phyloP scores from a whole-genome alignment of 2,797 vertebrate species.

The Helicolenus hilgendorfi region DNA sequence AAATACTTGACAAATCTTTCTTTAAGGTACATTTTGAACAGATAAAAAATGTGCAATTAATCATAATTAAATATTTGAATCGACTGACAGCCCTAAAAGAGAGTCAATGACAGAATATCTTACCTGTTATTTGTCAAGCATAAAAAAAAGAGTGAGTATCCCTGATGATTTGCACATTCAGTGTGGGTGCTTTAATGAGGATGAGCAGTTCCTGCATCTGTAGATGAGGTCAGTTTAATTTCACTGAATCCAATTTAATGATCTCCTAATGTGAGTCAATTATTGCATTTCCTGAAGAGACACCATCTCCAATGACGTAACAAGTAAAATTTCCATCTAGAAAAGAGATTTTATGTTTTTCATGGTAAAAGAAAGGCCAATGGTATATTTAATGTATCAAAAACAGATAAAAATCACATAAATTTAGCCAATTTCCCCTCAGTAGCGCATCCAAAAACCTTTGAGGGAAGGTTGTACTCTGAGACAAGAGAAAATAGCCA shows the following conservation, averaged over 20 bases:
- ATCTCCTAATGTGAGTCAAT: conserved; percentile 48
- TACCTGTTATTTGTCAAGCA: conserved; percentile 17
- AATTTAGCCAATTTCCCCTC: background rate
- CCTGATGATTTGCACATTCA: background rate
- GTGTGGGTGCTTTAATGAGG: conserved; percentile 37
- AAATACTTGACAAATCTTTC: too few relatives aligned
- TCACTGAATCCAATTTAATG: conserved; percentile 14
- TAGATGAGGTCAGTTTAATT: conserved; percentile 63
- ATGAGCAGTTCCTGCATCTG: conserved; percentile 28
- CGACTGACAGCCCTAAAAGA: background rate
- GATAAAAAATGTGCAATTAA: too few relatives aligned
- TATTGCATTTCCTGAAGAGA: conserved; percentile 18
- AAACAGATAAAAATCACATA: background rate
- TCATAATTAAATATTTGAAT: background rate
- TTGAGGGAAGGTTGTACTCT: conserved; percentile 6
- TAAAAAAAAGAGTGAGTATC: background rate
- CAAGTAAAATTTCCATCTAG: background rate
- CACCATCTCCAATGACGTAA: background rate
- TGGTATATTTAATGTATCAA: conserved; percentile 4
- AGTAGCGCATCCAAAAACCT: background rate
- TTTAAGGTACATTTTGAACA: too few relatives aligned
- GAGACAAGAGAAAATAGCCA: background rate
- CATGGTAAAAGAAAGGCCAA: conserved; percentile 6
- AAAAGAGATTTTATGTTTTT: conserved; percentile 26
- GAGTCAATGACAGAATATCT: background rate